Base-by-base conservation (phyloP, 2,797 vertebrate genomes). In the Microcaecilia unicolor region DNA sequence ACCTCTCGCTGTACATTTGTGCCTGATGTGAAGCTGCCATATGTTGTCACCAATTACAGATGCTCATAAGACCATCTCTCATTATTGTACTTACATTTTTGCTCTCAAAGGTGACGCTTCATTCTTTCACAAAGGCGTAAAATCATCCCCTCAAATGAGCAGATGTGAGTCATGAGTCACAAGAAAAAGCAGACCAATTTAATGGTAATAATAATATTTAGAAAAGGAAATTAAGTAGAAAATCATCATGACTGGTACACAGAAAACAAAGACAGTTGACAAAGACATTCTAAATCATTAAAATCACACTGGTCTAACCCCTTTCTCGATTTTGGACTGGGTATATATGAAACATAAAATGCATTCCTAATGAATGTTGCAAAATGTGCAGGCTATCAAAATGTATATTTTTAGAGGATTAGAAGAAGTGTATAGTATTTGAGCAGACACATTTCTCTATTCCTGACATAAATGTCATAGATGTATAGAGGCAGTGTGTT, bases 41-140 rank as follows among this genome's bases (percentile, higher is more conserved):
- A 66, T 55, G 58, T 74, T 76, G 71, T 80, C 76, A 76, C 69
- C 74, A 81, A 76, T 81, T 83, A 80, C 25, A 74, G 59, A 48
- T 40, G 71, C 51, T 68, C 64, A 60, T 73, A 78, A 76, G 64
- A 70, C 62, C 61, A 37, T n/a, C n/a, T n/a, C 72, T 83, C 71
- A 79, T 83, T 78, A 83, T 37, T 51, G 51, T 51, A 59, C 66
- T 73, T 71, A 64, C 29, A 69, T 38, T 52, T 70, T 64, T 72
- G 40, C 48, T 75, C 48, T 57, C 67, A 57, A 67, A 71, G 70
- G 43, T 67, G 62, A 67, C 60, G 45, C 41, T 63, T 18, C 53
- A 55, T 55, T 54, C 38, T 61, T 44, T 63, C 76, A 50, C 59
- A 58, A 62, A 58, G 45, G 61, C n/a, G 35, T 34, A 76, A 72